These are phyloP conservation scores for Lepeophtheirus nordmannii DNA, from an alignment of 2,888 invertebrate species.

Conservation along the genomic window DNA sequence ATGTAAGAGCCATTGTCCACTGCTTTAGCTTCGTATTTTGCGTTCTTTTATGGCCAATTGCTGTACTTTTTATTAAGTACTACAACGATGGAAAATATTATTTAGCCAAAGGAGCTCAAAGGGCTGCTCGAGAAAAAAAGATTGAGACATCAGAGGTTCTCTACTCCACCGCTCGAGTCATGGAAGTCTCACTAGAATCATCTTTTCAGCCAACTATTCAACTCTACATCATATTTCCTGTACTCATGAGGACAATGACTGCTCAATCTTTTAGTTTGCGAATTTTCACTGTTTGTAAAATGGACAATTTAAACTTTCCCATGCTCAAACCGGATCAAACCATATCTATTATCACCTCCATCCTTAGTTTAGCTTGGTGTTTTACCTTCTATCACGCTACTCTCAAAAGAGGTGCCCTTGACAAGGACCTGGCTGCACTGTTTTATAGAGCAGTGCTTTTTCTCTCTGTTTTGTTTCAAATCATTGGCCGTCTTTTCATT, in stretches of 20 bases:
- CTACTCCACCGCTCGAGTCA: conserved; percentile 18
- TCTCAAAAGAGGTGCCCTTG: conserved; percentile 19
- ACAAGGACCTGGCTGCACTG: conserved; percentile 22
- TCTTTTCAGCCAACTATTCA: conserved; percentile 23
- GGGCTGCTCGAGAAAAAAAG: conserved; percentile 15
- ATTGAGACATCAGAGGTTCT: conserved; percentile 25
- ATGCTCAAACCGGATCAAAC: conserved; percentile 20
- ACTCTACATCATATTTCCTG: conserved; percentile 23
- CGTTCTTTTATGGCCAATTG: conserved; percentile 21
- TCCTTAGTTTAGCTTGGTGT: conserved; percentile 22
- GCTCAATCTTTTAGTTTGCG: conserved; percentile 6
- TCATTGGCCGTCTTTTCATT: conserved; percentile 18
- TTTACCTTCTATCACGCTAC: conserved; percentile 21
- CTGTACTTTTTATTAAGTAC: conserved; percentile 23
- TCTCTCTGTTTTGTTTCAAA: conserved; percentile 21
- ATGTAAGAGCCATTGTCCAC: conserved; percentile 9
- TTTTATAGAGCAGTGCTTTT: conserved; percentile 21
- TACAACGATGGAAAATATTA: conserved; percentile 23
- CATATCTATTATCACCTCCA: conserved; percentile 23
- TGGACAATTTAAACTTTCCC: conserved; percentile 15
- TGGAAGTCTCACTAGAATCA: conserved; percentile 23
- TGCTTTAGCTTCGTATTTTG: conserved; percentile 15
- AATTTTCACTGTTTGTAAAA: conserved; percentile 19
- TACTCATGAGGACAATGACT: conserved; percentile 9
- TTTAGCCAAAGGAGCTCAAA: conserved; percentile 18